A percentile compares a stretch with the other conserved stretches of the same genome.
Conservation (phyloP, 23 tunicate species). For the Halocynthia aurantium region DNA sequence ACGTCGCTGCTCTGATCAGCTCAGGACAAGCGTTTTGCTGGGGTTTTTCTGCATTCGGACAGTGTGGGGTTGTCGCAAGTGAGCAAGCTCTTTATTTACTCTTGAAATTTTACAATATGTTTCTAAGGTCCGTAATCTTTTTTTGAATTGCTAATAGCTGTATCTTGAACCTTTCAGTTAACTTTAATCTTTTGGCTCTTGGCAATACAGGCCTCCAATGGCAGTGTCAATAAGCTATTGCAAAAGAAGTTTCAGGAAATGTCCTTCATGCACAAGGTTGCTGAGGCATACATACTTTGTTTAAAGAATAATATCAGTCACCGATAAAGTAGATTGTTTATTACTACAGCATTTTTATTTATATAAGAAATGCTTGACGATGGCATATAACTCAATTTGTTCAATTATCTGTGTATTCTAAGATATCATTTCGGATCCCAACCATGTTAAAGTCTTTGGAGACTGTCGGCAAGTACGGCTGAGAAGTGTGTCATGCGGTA, state of each 20-base stretch:
- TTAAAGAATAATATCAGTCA: too few species aligned
- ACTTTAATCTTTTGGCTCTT: too few species aligned
- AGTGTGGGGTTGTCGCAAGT: constrained; percentile 20
- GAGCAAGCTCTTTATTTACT: not conserved
- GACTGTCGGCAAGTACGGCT: not conserved
- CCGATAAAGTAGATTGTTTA: too few species aligned
- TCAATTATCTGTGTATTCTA: not conserved
- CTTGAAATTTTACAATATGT: not conserved
- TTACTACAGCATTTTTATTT: not conserved
- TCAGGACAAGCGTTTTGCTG: constrained; percentile 8
- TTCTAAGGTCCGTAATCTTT: too few species aligned
- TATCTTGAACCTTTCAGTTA: too few species aligned
- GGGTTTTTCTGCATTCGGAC: constrained; percentile 18
- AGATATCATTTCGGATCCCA: constrained; percentile 14
- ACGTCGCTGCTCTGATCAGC: not conserved
- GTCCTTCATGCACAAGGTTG: too few species aligned
- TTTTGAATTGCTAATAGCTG: too few species aligned
- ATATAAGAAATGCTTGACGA: not conserved
- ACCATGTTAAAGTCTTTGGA: not conserved
- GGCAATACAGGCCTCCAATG: not conserved
- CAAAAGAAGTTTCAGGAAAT: not conserved
- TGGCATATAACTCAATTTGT: not conserved
- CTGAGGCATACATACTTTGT: too few species aligned
- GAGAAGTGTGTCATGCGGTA: constrained; percentile 17
- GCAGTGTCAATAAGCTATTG: not conserved